Conservation (phyloP, 2,797 vertebrate species). For the Sebastes flavidus region DNA sequence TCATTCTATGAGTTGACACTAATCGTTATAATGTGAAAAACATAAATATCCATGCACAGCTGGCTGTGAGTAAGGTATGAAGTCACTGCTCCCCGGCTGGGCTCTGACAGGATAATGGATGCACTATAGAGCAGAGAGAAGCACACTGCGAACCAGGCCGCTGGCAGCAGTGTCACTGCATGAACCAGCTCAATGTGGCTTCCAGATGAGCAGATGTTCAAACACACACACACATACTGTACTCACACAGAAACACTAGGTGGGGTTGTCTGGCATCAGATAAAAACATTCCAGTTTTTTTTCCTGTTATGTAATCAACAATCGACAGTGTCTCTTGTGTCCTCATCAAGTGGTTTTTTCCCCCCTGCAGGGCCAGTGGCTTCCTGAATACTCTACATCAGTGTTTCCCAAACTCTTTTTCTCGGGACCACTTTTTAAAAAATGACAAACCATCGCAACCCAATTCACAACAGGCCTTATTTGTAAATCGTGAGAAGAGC, state of each 20-base stretch:
- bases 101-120: constrained; percentile 66
- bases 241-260: constrained; percentile 3
- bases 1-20: constrained; percentile 4
- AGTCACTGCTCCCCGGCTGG: constrained; percentile 49
- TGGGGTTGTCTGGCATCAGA: constrained; percentile 29
- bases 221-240: background rate
- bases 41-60: constrained; percentile 32
- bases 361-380: background rate
- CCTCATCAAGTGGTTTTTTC: background rate
- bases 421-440: too few species aligned
- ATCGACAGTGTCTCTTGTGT: background rate
- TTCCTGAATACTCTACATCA: background rate
- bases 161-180: constrained; percentile 31
- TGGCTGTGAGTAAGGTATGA: constrained; percentile 57
- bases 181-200: constrained; percentile 38
- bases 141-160: constrained; percentile 15
- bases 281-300: constrained; percentile 21
- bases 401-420: too few species aligned
- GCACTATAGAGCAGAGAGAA: constrained; percentile 34
- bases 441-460: too few species aligned
- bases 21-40: constrained; percentile 23
- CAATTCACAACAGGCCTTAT: too few species aligned
- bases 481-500: too few species aligned
- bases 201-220: constrained; percentile 63
- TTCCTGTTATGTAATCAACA: constrained; percentile 17